Percentiles rank a stretch among this genome's conserved stretches.
Evolutionary conservation across 2,797 vertebrate species (phyloP).

Genomic region (Hemibagrus guttatus): DNA sequence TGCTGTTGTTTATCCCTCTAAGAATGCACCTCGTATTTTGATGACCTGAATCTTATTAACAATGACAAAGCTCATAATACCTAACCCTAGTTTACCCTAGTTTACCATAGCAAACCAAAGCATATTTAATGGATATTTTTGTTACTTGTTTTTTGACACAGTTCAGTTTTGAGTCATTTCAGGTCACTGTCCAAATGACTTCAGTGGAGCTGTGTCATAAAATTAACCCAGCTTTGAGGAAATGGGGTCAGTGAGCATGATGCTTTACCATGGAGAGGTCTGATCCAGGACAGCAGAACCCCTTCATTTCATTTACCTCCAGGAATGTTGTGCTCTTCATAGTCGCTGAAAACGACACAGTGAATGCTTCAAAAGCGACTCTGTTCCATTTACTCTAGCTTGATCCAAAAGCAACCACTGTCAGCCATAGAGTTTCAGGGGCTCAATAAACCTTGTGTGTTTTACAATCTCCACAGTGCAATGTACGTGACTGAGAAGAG

Average conservation of each 20-base stretch:
- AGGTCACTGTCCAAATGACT: slow-evolving; percentile 31
- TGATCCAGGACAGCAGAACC: slow-evolving; percentile 45
- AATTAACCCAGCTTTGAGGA: slow-evolving; percentile 39
- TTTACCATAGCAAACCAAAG: slow-evolving; percentile 21
- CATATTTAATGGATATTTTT: slow-evolving; percentile 42
- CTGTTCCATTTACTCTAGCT: slow-evolving; percentile 55
- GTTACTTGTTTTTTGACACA: background rate
- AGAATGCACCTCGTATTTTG: slow-evolving; percentile 6
- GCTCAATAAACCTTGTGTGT: background rate
- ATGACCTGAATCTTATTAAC: slow-evolving; percentile 35
- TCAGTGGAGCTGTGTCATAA: slow-evolving; percentile 11
- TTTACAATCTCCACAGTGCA: background rate
- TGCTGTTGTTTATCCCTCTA: background rate
- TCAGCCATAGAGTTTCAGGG: slow-evolving; percentile 4
- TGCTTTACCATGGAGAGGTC: slow-evolving; percentile 53
- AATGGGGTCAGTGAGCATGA: slow-evolving; percentile 60
- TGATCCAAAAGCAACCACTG: slow-evolving; percentile 18
- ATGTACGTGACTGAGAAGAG: background rate
- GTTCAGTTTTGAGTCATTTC: slow-evolving; percentile 24
- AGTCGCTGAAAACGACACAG: slow-evolving; percentile 48
- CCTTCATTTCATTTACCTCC: slow-evolving; percentile 52
- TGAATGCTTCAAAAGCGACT: slow-evolving; percentile 50
- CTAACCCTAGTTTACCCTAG: slow-evolving; percentile 1
- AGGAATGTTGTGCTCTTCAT: slow-evolving; percentile 53
- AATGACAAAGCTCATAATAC: slow-evolving; percentile 33